These are phyloP conservation scores for Embiotoca jacksoni DNA, from an alignment of 2,113 vertebrate species.

Conservation along the genomic window DNA sequence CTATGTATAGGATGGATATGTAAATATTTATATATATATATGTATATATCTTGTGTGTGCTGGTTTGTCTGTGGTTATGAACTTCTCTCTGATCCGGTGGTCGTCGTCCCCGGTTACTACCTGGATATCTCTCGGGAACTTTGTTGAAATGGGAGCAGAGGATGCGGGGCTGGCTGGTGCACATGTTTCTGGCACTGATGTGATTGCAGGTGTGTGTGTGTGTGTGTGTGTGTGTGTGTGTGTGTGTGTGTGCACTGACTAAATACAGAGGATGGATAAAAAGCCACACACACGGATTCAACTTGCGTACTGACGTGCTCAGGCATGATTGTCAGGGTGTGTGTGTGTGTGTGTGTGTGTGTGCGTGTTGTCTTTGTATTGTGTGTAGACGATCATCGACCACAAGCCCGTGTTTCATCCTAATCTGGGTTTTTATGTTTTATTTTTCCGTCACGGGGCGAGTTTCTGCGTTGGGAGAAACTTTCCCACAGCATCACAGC, in stretches of 20 bases:
- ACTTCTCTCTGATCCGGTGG: too few relatives aligned
- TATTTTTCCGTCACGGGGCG: too few relatives aligned
- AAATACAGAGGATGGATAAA: slow-evolving; percentile 55
- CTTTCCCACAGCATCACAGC: too few relatives aligned
- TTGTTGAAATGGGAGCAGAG: slow-evolving; percentile 36
- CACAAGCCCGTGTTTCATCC: too few relatives aligned
- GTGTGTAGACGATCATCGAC: too few relatives aligned
- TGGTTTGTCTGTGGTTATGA: too few relatives aligned
- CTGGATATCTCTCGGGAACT: not conserved
- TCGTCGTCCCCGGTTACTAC: too few relatives aligned
- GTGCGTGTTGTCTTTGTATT: slow-evolving; percentile 22
- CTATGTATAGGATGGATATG: too few relatives aligned
- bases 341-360: slow-evolving; percentile 6
- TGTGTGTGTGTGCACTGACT: slow-evolving; percentile 15
- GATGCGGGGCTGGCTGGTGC: slow-evolving; percentile 49
- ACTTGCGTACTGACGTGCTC: slow-evolving; percentile 40
- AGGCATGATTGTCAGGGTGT: slow-evolving; percentile 40
- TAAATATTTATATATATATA: too few relatives aligned
- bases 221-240: slow-evolving; percentile 21
- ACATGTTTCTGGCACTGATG: slow-evolving; percentile 56
- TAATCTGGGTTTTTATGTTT: too few relatives aligned
- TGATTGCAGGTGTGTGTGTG: slow-evolving; percentile 65
- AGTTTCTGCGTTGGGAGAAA: too few relatives aligned
- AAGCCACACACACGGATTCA: slow-evolving; percentile 22
- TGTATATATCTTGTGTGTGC: too few relatives aligned